Evolutionary conservation across 2,797 vertebrate genomes (phyloP), one percentile per base, ranked within the genome.

Genomic region (Setipinna tenuifilis): DNA sequence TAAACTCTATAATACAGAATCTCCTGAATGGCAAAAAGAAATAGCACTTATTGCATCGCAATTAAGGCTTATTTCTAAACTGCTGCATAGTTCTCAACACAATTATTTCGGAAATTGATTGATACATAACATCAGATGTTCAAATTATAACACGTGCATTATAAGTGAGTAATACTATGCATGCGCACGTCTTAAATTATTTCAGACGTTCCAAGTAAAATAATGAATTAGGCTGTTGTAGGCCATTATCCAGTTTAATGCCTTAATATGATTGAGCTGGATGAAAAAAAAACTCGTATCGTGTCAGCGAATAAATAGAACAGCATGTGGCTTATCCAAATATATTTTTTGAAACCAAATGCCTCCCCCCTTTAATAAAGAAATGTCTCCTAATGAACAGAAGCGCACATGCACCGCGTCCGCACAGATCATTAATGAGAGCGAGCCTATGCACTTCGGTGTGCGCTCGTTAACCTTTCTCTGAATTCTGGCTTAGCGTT

Each of bases 381-480:
- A 41, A 41, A 78, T 44, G 17, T 78, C 35, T 35, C 68, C 28
- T 78, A 78, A 78, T 78, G 71, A 78, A 1, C 41, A 78, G 71
- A 78, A 44, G 71, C 71, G 35, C 71, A 44, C 17, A 78, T 6
- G 35, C 71, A 41, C 31, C 31, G 35, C 71, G 71, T 78, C 71
- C 35, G 9, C 71, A 44, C 35, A 41, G 71, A 19, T 17, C 35
- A 78, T 44, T 85, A 85, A 85, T 85, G 71, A 31, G 81, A 78
- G 82, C 35, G 48, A 58, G 48, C 54, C 58, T 62, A 41, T 86
- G 85, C 46, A 78, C 68, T 61, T 80, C 16, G 17, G 35, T 19
- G 71, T 21, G 31, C 71, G 71, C 35, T 41, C 23, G 35, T 65
- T 85, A 80, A 83, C 84, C 84, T 85, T 68, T 80, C 58, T 44